Percentiles rank a stretch among this genome's conserved stretches.
These are phyloP conservation scores for Tethea ocularis DNA, from an alignment of 2,888 invertebrate species.

Conservation along the genomic window DNA sequence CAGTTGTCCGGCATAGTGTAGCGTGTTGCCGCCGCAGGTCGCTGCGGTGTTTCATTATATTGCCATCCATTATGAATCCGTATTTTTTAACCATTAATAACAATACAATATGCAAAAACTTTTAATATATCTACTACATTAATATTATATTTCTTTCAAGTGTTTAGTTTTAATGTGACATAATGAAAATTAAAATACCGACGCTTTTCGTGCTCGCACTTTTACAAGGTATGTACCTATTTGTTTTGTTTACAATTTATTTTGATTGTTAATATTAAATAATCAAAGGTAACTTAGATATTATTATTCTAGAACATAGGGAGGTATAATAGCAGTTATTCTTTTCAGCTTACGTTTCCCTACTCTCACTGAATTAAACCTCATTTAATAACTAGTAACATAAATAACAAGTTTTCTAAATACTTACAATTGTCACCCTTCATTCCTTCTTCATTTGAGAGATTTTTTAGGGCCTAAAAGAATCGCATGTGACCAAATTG, in stretches of 20 bases:
- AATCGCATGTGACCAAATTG: no score
- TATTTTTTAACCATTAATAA: neutral
- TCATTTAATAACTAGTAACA: no score
- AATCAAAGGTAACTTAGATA: no score
- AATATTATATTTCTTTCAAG: slow-evolving; percentile 9
- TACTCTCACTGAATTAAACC: no score
- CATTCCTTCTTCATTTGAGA: no score
- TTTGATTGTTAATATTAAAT: no score
- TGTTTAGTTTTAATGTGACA: slow-evolving; percentile 24
- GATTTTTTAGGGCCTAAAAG: no score
- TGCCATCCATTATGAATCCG: neutral
- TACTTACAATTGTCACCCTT: no score
- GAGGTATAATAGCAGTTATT: no score
- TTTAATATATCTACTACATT: neutral
- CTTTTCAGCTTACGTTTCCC: no score
- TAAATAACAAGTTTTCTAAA: no score
- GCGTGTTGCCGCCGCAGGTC: slow-evolving; percentile 34
- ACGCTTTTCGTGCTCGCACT: slow-evolving; percentile 52
- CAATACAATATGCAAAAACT: neutral
- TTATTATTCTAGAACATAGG: no score
- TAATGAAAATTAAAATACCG: slow-evolving; percentile 38
- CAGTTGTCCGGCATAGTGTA: slow-evolving; percentile 58
- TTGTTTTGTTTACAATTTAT: slow-evolving; percentile 11
- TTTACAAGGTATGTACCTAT: slow-evolving; percentile 68
- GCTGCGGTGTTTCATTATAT: slow-evolving; percentile 16